These are phyloP conservation scores for Eumaeus atala DNA, from an alignment of 1,140 invertebrate genomes.

Conservation along the genomic window DNA sequence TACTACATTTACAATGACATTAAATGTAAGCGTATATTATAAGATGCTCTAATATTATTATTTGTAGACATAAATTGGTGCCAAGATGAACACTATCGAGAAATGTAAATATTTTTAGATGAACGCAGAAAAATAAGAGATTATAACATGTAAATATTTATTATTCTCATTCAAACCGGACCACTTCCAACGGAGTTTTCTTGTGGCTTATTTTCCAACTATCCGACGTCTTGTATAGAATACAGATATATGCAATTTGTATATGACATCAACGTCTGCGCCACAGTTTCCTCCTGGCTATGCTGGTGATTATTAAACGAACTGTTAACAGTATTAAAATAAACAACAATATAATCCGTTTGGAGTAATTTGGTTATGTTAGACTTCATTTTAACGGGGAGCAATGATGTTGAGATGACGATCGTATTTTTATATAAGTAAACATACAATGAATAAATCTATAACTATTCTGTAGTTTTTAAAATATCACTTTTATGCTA, in stretches of 20 bases:
- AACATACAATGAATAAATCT: background rate
- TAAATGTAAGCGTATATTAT: slow-evolving; percentile 1
- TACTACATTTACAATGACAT: background rate
- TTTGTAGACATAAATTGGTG: slow-evolving; percentile 20
- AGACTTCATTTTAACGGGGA: slow-evolving; percentile 21
- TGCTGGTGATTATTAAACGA: no score
- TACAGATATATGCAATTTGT: background rate
- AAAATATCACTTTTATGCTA: background rate
- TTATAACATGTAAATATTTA: no score
- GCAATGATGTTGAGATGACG: slow-evolving; percentile 18
- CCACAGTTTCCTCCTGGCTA: slow-evolving; percentile 9
- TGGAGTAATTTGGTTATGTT: no score
- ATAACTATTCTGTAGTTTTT: background rate
- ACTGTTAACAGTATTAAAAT: no score
- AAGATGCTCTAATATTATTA: slow-evolving; percentile 1
- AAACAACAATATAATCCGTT: no score
- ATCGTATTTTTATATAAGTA: slow-evolving; percentile 11
- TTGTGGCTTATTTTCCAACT: no score
- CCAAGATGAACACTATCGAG: slow-evolving; percentile 20
- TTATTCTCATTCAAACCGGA: no score
- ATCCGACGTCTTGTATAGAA: no score
- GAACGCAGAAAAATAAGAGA: background rate
- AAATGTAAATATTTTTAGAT: slow-evolving; percentile 8
- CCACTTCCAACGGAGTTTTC: no score
- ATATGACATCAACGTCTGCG: background rate